Percentiles rank a stretch among this genome's conserved stretches.
phyloP scores from a whole-genome alignment of 2,797 vertebrate species.

The Oophaga sylvatica region DNA sequence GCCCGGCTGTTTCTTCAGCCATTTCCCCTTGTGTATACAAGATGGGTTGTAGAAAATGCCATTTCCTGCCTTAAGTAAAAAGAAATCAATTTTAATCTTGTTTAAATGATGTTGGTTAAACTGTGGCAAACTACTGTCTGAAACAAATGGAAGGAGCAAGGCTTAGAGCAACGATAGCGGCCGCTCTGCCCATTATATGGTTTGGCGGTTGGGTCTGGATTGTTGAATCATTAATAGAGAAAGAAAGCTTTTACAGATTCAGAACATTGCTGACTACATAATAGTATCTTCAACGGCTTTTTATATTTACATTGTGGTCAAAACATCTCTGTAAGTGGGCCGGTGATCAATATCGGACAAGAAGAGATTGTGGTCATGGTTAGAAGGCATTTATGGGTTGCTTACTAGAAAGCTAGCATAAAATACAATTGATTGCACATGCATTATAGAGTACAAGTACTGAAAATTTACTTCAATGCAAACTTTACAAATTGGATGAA shows the following conservation, averaged over 20 bases:
- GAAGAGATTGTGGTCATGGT: slow-evolving; percentile 23
- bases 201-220: slow-evolving; percentile 49
- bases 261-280: slow-evolving; percentile 26
- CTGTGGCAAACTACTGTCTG: slow-evolving; percentile 58
- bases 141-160: slow-evolving; percentile 41
- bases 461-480: not conserved
- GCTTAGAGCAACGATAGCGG: slow-evolving; percentile 22
- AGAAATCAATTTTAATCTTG: slow-evolving; percentile 60
- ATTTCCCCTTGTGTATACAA: slow-evolving; percentile 55
- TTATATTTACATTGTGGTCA: slow-evolving; percentile 17
- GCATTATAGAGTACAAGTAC: not conserved
- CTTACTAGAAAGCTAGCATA: not conserved
- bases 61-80: slow-evolving; percentile 60
- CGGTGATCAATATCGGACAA: not conserved
- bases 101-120: slow-evolving; percentile 59
- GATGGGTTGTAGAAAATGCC: slow-evolving; percentile 54
- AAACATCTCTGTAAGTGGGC: slow-evolving; percentile 30
- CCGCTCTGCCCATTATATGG: slow-evolving; percentile 33
- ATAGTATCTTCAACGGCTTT: slow-evolving; percentile 4
- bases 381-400: not conserved
- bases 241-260: slow-evolving; percentile 48
- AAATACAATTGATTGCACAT: not conserved
- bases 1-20: slow-evolving; percentile 51
- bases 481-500: not conserved
- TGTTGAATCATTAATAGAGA: slow-evolving; percentile 54